Percentiles rank a stretch among this genome's conserved stretches.
phyloP scores from a whole-genome alignment of 2,888 invertebrate species.

The Imbricaverruca yamaguchii region DNA sequence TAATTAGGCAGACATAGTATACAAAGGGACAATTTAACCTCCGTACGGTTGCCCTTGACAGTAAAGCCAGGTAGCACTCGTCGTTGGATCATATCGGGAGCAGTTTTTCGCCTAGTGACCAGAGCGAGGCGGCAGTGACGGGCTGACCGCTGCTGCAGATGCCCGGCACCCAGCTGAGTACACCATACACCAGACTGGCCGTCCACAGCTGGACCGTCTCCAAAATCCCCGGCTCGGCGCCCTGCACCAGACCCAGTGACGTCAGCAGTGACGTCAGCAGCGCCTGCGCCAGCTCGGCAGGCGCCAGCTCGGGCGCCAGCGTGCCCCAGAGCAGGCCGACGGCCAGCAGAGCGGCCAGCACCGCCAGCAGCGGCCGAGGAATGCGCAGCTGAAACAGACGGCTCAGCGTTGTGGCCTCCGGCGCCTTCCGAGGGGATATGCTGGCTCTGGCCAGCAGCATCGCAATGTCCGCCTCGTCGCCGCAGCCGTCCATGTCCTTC shows the following conservation, averaged over 20 bases:
- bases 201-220: slow-evolving; percentile 17
- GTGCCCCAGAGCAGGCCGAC: neutral
- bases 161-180: slow-evolving; percentile 1
- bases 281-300: neutral
- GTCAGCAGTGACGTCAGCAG: neutral
- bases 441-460: neutral
- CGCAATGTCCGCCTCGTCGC: slow-evolving; percentile 1
- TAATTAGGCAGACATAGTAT: too few relatives aligned
- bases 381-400: neutral
- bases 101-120: neutral
- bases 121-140: neutral
- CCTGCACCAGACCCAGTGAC: neutral
- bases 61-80: too few relatives aligned
- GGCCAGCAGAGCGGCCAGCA: neutral
- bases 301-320: neutral
- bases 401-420: neutral
- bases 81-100: neutral
- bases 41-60: too few relatives aligned
- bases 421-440: neutral
- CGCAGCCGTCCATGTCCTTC: neutral
- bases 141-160: slow-evolving; percentile 16
- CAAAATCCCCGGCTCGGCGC: neutral
- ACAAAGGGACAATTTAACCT: too few relatives aligned
- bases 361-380: neutral
- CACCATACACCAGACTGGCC: neutral